Evolutionary conservation across 2,797 vertebrate genomes (phyloP).

Genomic region (Chromobotia macracanthus): DNA sequence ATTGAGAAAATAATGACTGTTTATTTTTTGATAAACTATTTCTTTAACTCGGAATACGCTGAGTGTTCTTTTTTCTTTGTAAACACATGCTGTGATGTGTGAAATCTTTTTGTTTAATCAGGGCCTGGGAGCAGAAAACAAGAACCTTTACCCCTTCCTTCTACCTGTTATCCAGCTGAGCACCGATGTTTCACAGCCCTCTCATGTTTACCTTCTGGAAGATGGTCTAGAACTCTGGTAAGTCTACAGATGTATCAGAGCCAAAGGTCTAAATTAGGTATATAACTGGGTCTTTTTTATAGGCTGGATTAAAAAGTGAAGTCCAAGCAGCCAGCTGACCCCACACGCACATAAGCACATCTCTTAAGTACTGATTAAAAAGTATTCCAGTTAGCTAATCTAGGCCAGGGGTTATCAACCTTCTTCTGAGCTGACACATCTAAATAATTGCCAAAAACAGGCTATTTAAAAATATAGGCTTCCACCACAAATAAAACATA

Average conservation of each 20-base stretch:
- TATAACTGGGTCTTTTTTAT: not conserved
- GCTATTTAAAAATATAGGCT: not conserved
- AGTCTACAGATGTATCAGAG: conserved; percentile 39
- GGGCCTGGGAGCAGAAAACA: conserved; percentile 94
- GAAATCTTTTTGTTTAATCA: conserved; percentile 63
- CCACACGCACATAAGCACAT: not conserved
- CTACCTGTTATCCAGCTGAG: conserved; percentile 97
- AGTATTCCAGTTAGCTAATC: not conserved
- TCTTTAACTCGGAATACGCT: no score
- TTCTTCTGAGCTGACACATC: not conserved
- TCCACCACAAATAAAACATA: not conserved
- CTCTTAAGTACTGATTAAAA: not conserved
- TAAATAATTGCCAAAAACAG: not conserved
- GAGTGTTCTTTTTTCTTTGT: not conserved
- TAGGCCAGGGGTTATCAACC: not conserved
- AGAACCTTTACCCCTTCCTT: conserved; percentile 95
- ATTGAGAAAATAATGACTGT: not conserved
- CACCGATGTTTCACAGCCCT: conserved; percentile 94
- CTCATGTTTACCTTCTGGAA: conserved; percentile 96
- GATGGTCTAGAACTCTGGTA: conserved; percentile 98
- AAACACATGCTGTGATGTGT: not conserved
- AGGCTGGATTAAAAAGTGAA: no score
- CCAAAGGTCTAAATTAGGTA: not conserved
- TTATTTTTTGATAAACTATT: no score
- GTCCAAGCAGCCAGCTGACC: not conserved